phyloP scores from a whole-genome alignment of 92 coral and sea anemone species.

The Epizoanthus illoricatus region DNA sequence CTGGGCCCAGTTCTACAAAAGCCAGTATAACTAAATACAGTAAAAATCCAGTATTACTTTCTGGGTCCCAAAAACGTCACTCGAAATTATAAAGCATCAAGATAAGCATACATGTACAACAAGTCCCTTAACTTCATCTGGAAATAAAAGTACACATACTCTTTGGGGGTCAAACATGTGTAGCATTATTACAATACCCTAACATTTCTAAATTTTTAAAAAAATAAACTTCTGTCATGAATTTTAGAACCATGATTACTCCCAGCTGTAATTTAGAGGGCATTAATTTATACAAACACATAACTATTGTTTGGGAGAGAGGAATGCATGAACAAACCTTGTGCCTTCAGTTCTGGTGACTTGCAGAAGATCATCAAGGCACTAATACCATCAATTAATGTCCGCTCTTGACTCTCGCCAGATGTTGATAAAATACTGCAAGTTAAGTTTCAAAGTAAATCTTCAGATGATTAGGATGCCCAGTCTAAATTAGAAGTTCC shows the following conservation, averaged over 20 bases:
- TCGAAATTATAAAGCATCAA: too few species aligned
- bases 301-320: too few species aligned
- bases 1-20: too few species aligned
- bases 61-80: too few species aligned
- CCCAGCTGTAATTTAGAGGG: not conserved
- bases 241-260: not conserved
- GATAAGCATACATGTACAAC: too few species aligned
- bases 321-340: constrained; percentile 54
- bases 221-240: not conserved
- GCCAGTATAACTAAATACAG: too few species aligned
- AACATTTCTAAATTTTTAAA: not conserved
- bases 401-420: constrained; percentile 79
- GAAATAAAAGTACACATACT: too few species aligned
- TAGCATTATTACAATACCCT: too few species aligned
- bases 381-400: constrained; percentile 85
- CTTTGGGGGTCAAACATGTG: too few species aligned
- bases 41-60: too few species aligned
- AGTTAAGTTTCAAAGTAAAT: not conserved
- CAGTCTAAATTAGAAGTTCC: not conserved
- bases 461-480: not conserved
- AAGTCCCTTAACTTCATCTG: too few species aligned
- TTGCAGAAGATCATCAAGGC: constrained; percentile 95
- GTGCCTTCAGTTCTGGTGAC: constrained; percentile 87
- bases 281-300: not conserved
- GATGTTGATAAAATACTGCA: constrained; percentile 85